Conservation (phyloP, 1,140 invertebrate species). For the Colletes latitarsis region DNA sequence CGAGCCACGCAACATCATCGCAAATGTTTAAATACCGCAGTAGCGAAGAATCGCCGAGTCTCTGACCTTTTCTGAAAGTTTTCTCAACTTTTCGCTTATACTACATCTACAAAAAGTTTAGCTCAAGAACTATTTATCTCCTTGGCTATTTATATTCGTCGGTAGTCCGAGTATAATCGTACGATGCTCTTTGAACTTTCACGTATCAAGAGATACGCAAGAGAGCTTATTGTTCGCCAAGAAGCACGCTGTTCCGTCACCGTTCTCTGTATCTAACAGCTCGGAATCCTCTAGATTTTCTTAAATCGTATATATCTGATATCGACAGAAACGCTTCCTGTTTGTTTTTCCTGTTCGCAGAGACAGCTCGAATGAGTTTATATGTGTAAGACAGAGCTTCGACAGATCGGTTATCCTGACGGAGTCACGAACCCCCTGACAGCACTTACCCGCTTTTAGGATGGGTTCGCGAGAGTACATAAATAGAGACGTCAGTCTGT, state of each 20-base stretch:
- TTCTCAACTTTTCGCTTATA: no score
- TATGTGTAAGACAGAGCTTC: background rate
- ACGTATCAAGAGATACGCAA: no score
- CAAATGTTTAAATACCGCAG: no score
- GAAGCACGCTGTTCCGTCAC: background rate
- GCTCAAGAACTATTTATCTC: background rate
- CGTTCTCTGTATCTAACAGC: background rate
- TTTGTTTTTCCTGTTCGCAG: background rate
- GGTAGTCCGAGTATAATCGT: background rate
- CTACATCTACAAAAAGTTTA: background rate
- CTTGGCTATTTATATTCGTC: background rate
- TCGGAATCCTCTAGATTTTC: background rate
- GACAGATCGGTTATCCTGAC: background rate
- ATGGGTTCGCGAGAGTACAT: background rate
- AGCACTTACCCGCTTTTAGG: background rate
- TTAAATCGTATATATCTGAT: background rate
- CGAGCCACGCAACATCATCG: no score
- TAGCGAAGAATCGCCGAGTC: no score
- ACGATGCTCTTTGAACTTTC: no score
- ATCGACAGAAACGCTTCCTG: background rate
- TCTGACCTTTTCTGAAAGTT: no score
- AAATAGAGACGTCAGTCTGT: conserved; percentile 11
- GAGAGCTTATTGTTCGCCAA: background rate
- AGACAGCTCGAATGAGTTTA: conserved; percentile 1
- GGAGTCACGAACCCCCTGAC: background rate